Base-by-base conservation (phyloP, 2,888 invertebrate species). In the Baronia brevicornis region DNA sequence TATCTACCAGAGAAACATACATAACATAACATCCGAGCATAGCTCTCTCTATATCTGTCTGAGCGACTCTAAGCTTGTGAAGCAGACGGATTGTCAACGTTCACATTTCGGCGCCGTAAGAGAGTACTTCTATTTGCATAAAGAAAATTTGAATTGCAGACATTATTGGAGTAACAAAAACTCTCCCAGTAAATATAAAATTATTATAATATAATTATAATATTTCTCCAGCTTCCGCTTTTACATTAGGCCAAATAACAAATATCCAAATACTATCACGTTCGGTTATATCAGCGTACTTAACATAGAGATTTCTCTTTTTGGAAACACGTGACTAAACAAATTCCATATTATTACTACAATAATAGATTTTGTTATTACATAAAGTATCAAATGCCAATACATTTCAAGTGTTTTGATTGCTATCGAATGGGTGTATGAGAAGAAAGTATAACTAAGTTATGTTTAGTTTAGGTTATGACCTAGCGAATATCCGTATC, bases 251-350 rank as follows among this genome's bases (percentile, higher is more conserved):
- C 39, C 36, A 24, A 7, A 18, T 14, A 9, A n/a, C 18, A 31
- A 26, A 30, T 28, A 19, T 36, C 35, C 36, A 37, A 54, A 54
- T 52, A 39, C 41, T 51, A 52, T 72, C 71, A 73, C 74, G 75
- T 71, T 48, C 51, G 43, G 46, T 63, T 66, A 68, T 64, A 65
- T 69, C 60, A 65, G 54, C 48, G 60, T 54, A 55, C 52, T 57
- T 55, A 60, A 62, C 56, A 54, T 48, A 34, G 39, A 53, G 57
- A 62, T 73, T 75, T 75, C 69, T 69, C 72, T 72, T 71, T 64
- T 63, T 52, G 37, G 41, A 39, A 49, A 51, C 50, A 59, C 57
- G 59, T 64, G 57, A 62, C 56, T 41, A 38, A 41, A 44, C 57
- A 46, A 41, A 49, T 45, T 51, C 35, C 39, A 32, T 43, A 51